Conservation (phyloP, 2,888 invertebrate species). For the Caenorhabditis imperialis region DNA sequence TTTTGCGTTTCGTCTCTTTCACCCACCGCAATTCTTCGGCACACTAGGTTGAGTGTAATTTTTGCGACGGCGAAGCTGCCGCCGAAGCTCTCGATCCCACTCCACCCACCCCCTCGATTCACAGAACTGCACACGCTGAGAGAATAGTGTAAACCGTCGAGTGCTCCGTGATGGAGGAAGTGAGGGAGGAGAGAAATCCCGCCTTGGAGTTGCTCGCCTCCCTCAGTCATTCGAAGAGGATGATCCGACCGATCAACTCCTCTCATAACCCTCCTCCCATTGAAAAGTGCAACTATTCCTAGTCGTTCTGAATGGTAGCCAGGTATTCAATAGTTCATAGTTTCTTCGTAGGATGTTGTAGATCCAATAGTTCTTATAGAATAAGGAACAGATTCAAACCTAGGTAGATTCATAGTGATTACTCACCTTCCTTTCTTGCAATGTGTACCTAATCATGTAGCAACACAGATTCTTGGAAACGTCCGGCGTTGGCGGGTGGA, state of each 20-base stretch:
- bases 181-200: conserved; percentile 26
- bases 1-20: conserved; percentile 16
- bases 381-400: no score
- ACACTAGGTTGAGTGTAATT: conserved; percentile 32
- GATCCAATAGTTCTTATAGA: no score
- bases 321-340: conserved; percentile 9
- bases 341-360: no score
- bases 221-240: conserved; percentile 22
- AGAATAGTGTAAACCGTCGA: conserved; percentile 49
- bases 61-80: conserved; percentile 27
- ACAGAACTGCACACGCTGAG: conserved; percentile 41
- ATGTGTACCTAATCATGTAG: conserved; percentile 30
- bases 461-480: conserved; percentile 32
- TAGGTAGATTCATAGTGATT: no score
- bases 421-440: no score
- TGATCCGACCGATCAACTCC: conserved; percentile 6
- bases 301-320: not conserved
- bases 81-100: conserved; percentile 40
- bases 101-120: conserved; percentile 55
- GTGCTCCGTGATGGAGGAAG: conserved; percentile 18
- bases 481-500: conserved; percentile 17
- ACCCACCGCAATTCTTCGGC: conserved; percentile 10
- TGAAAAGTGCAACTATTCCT: no score
- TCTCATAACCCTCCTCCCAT: no score
- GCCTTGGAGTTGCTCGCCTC: conserved; percentile 15